Conservation (phyloP, 1,140 invertebrate genomes). For the Drosophila bipectinata region DNA sequence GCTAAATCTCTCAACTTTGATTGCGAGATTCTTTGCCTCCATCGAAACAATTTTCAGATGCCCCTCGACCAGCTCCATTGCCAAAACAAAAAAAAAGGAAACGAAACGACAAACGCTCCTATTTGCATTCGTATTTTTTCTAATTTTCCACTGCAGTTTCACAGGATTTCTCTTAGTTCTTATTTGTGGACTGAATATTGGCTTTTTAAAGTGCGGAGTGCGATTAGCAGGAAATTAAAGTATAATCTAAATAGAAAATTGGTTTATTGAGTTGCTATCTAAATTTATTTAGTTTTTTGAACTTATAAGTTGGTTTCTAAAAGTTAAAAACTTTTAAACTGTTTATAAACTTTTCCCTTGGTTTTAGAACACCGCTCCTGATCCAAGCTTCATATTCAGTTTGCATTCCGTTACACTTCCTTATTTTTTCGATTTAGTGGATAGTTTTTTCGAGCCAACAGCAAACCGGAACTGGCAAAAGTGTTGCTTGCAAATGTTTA, state of each 20-base stretch:
- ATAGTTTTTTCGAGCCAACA: constrained; percentile 11
- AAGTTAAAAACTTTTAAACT: background rate
- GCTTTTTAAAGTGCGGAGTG: constrained; percentile 14
- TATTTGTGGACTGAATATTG: constrained; percentile 12
- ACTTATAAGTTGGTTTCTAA: background rate
- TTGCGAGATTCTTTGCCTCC: constrained; percentile 69
- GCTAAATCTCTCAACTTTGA: constrained; percentile 67
- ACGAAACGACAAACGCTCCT: constrained; percentile 21
- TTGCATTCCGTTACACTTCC: constrained; percentile 23
- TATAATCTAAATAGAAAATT: constrained; percentile 1
- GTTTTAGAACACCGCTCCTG: constrained; percentile 4
- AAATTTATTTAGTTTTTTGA: background rate
- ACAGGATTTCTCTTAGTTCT: constrained; percentile 19
- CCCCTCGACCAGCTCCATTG: constrained; percentile 4
- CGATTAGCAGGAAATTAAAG: background rate
- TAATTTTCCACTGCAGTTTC: constrained; percentile 51
- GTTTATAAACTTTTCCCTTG: background rate
- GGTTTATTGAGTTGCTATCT: background rate
- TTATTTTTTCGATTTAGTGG: constrained; percentile 41
- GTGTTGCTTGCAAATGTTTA: constrained; percentile 75
- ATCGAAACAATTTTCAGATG: constrained; percentile 52
- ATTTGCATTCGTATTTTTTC: constrained; percentile 26
- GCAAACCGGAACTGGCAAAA: constrained; percentile 44
- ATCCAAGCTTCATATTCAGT: constrained; percentile 18
- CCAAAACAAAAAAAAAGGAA: constrained; percentile 13